phyloP scores from a whole-genome alignment of 1,140 invertebrate species.

The Eurosta solidaginis region DNA sequence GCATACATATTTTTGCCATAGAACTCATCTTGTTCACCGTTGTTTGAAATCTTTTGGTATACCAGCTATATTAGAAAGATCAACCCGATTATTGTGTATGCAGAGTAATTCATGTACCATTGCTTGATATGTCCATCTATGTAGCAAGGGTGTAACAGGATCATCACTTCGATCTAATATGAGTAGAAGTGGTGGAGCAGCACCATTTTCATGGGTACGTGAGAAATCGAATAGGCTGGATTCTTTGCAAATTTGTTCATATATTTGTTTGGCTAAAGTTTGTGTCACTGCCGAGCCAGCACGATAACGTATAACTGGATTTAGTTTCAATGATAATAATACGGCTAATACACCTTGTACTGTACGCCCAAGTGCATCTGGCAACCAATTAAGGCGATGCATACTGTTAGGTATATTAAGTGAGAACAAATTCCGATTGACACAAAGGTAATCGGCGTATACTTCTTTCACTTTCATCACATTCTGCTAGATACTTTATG shows the following conservation, averaged over 20 bases:
- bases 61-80: constrained; percentile 80
- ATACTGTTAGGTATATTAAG: constrained; percentile 70
- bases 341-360: constrained; percentile 85
- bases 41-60: constrained; percentile 87
- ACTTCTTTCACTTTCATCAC: constrained; percentile 96
- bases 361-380: constrained; percentile 72
- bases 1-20: constrained; percentile 94
- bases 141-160: constrained; percentile 93
- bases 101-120: constrained; percentile 98
- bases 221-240: constrained; percentile 85
- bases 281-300: constrained; percentile 84
- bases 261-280: constrained; percentile 82
- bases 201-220: constrained; percentile 68
- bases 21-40: constrained; percentile 95
- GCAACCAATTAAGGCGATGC: constrained; percentile 75
- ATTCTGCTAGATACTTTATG: constrained; percentile 93
- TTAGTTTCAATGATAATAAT: constrained; percentile 87
- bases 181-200: constrained; percentile 74
- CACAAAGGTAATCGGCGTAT: constrained; percentile 92
- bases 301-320: constrained; percentile 90
- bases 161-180: constrained; percentile 92
- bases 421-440: constrained; percentile 88
- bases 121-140: constrained; percentile 99
- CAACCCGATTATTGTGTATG: constrained; percentile 94
- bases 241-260: constrained; percentile 84